Evolutionary conservation across 2,888 invertebrate species (phyloP).

Genomic region (Thumatha senex): DNA sequence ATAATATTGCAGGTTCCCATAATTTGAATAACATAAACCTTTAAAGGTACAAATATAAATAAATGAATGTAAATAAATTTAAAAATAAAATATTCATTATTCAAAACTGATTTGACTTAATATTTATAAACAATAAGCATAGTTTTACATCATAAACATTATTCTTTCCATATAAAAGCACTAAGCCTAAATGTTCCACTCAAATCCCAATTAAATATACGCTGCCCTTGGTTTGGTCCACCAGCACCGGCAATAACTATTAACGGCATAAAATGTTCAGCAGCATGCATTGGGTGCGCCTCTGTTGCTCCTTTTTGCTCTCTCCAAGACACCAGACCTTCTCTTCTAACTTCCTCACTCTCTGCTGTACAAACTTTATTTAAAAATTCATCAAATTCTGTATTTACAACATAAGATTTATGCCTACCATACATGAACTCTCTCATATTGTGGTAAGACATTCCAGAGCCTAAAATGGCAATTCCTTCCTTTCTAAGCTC

Average conservation of each 20-base stretch:
- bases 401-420: slow-evolving; percentile 55
- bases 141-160: too few relatives aligned
- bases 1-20: too few relatives aligned
- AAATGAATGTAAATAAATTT: too few relatives aligned
- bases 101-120: too few relatives aligned
- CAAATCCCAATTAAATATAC: slow-evolving; percentile 76
- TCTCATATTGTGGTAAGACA: slow-evolving; percentile 78
- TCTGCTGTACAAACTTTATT: slow-evolving; percentile 62
- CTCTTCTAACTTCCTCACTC: slow-evolving; percentile 48
- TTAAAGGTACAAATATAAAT: too few relatives aligned
- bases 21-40: too few relatives aligned
- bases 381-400: slow-evolving; percentile 70
- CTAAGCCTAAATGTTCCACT: slow-evolving; percentile 64
- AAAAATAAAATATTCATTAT: too few relatives aligned
- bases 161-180: slow-evolving; percentile 70
- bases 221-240: slow-evolving; percentile 56
- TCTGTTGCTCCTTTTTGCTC: slow-evolving; percentile 62
- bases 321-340: slow-evolving; percentile 60
- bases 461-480: slow-evolving; percentile 71
- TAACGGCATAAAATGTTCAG: slow-evolving; percentile 75
- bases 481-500: slow-evolving; percentile 71
- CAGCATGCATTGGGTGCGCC: slow-evolving; percentile 66
- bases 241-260: slow-evolving; percentile 73
- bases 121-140: too few relatives aligned
- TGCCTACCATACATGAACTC: slow-evolving; percentile 55